These are phyloP conservation scores for Tanytarsus gracilentus DNA, from an alignment of 2,888 invertebrate species.

Conservation along the genomic window DNA sequence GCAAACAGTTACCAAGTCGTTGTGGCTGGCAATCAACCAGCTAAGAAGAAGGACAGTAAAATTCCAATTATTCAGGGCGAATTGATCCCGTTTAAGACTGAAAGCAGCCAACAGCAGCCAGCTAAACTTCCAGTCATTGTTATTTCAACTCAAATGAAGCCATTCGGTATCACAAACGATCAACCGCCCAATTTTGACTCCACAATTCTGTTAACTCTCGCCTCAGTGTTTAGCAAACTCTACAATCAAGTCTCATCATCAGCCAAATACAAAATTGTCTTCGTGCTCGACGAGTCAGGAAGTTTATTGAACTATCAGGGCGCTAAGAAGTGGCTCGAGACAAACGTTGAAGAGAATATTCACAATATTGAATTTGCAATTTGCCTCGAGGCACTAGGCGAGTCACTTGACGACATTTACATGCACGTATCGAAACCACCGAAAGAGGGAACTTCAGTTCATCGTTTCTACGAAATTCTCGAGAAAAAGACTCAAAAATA, in stretches of 20 bases:
- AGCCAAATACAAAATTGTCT: conserved; percentile 71
- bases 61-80: conserved; percentile 82
- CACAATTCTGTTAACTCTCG: conserved; percentile 76
- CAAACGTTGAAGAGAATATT: conserved; percentile 67
- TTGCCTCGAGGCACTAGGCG: conserved; percentile 74
- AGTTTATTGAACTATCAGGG: conserved; percentile 88
- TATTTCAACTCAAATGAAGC: conserved; percentile 88
- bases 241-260: conserved; percentile 65
- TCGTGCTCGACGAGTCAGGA: conserved; percentile 83
- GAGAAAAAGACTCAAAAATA: conserved; percentile 48
- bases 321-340: conserved; percentile 91
- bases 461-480: conserved; percentile 56
- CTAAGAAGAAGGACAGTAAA: conserved; percentile 66
- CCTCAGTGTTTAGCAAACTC: conserved; percentile 77
- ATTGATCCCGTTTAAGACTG: conserved; percentile 47
- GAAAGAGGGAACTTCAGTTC: conserved; percentile 68
- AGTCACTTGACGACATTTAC: conserved; percentile 48
- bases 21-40: conserved; percentile 62
- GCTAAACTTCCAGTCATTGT: conserved; percentile 77
- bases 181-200: conserved; percentile 81
- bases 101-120: conserved; percentile 45
- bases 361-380: conserved; percentile 85
- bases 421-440: conserved; percentile 97
- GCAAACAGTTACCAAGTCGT: conserved; percentile 89
- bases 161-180: conserved; percentile 83